phyloP scores from a whole-genome alignment of 2,888 invertebrate species.

The Nasonovia ribisnigri region DNA sequence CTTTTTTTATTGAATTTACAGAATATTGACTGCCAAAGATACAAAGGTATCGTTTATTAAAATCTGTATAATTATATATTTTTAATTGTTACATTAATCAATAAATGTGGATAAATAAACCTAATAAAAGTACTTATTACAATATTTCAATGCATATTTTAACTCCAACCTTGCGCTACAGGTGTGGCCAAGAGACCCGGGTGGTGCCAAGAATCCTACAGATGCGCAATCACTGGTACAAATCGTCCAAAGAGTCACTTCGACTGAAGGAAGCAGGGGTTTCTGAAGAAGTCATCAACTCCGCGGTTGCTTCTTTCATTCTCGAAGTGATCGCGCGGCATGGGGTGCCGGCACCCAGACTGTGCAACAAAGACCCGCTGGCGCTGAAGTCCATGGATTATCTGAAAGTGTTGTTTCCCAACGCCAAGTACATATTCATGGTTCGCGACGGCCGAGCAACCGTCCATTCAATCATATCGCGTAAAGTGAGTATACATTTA shows the following conservation, averaged over 20 bases:
- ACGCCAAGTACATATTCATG: constrained; percentile 98
- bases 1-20: not conserved
- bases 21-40: not conserved
- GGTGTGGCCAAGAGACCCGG: constrained; percentile 96
- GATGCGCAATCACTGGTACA: constrained; percentile 95
- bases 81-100: not conserved
- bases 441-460: constrained; percentile 98
- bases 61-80: not conserved
- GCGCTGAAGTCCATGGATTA: constrained; percentile 97
- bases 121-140: not conserved
- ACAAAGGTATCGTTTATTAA: not conserved
- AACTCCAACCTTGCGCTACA: constrained; percentile 69
- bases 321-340: constrained; percentile 96
- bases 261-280: constrained; percentile 95
- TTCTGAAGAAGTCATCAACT: constrained; percentile 89
- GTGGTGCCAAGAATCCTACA: constrained; percentile 97
- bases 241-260: constrained; percentile 91
- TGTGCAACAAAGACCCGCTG: constrained; percentile 99
- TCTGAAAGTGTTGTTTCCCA: constrained; percentile 94
- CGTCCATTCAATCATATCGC: constrained; percentile 96
- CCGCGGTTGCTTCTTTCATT: constrained; percentile 96
- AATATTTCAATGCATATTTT: not conserved
- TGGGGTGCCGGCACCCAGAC: constrained; percentile 92
- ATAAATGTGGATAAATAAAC: no score
- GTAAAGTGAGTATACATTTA: constrained; percentile 77